Evolutionary conservation across 2,797 vertebrate genomes (phyloP).

Genomic region (Picus viridis): DNA sequence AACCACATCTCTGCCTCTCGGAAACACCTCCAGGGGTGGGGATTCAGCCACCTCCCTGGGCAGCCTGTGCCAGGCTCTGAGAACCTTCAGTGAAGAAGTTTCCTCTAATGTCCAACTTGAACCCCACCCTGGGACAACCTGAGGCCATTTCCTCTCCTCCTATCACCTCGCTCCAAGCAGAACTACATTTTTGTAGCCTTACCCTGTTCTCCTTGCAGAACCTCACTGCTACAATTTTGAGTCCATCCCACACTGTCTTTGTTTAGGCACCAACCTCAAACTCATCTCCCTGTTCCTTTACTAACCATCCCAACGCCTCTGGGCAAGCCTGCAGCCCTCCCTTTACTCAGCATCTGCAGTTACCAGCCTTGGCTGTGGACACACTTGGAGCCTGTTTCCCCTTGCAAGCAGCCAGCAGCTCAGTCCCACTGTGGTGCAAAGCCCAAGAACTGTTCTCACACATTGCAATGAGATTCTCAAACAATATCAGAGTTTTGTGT

Average conservation of each 20-base stretch:
- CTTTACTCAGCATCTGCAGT: not conserved
- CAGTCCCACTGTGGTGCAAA: slow-evolving; percentile 1
- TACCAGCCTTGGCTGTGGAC: not conserved
- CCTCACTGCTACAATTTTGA: not conserved
- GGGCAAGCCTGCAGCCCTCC: not conserved
- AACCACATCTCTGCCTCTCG: too few relatives aligned
- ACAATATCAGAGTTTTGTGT: not conserved
- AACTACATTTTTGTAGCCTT: not conserved
- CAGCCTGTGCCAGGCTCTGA: too few relatives aligned
- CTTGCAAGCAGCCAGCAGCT: slow-evolving; percentile 34
- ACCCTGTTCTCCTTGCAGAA: not conserved
- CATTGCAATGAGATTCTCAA: slow-evolving; percentile 28
- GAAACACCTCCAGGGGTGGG: too few relatives aligned
- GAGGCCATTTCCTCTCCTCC: too few relatives aligned
- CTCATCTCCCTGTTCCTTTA: not conserved
- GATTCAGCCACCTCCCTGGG: too few relatives aligned
- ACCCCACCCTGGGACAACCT: too few relatives aligned
- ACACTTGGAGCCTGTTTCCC: not conserved
- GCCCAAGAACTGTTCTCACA: slow-evolving; percentile 45
- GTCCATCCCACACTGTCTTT: not conserved
- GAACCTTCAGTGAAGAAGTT: too few relatives aligned
- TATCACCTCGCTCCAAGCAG: not conserved
- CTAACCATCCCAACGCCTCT: not conserved
- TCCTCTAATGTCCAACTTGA: too few relatives aligned
- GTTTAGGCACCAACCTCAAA: not conserved